Evolutionary conservation across 2,888 invertebrate species (phyloP).

Genomic region (Ischnura elegans): DNA sequence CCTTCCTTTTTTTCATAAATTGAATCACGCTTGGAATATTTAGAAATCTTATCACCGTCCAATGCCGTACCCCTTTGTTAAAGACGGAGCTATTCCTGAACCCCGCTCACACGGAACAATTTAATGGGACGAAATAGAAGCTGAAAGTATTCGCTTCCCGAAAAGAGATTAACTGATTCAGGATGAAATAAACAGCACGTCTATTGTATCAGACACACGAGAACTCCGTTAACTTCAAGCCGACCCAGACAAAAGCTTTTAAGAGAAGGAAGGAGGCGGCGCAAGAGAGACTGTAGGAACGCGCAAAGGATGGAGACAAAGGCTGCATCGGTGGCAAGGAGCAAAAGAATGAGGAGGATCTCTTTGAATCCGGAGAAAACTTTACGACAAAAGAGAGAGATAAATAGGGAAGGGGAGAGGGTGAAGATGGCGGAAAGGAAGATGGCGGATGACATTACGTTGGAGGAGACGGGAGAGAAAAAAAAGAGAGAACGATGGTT

Average conservation of each 20-base stretch:
- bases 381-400: background rate
- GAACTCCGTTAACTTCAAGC: background rate
- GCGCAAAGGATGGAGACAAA: background rate
- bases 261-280: background rate
- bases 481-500: no score
- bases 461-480: background rate
- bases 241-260: background rate
- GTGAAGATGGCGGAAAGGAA: background rate
- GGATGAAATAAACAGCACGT: background rate
- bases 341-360: background rate
- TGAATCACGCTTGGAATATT: no score
- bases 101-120: background rate
- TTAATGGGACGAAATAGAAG: background rate
- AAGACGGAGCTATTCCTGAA: background rate
- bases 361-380: slow-evolving; percentile 31
- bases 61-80: background rate
- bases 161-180: background rate
- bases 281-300: background rate
- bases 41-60: no score
- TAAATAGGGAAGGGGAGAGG: background rate
- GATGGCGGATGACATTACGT: background rate
- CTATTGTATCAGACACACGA: background rate
- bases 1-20: no score
- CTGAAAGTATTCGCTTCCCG: background rate
- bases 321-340: background rate